These are phyloP conservation scores for Eueides isabella DNA, from an alignment of 1,140 invertebrate species.

Conservation along the genomic window DNA sequence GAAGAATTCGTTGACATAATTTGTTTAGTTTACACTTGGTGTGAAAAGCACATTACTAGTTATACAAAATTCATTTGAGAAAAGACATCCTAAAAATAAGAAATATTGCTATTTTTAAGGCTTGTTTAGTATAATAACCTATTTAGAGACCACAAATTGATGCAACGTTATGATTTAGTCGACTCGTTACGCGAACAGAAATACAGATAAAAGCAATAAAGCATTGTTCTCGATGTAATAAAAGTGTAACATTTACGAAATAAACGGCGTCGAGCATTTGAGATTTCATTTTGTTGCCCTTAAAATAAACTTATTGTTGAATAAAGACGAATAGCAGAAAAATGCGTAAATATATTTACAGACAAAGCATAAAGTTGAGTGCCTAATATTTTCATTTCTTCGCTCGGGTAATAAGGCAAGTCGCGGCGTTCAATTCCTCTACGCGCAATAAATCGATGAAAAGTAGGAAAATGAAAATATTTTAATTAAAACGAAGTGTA, in stretches of 20 bases:
- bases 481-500: background rate
- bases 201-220: constrained; percentile 39
- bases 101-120: background rate
- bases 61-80: too few relatives aligned
- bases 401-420: too few relatives aligned
- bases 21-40: too few relatives aligned
- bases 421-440: background rate
- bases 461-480: background rate
- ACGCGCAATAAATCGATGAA: background rate
- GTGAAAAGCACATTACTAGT: too few relatives aligned
- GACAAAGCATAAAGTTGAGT: too few relatives aligned
- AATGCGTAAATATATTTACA: too few relatives aligned
- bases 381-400: too few relatives aligned
- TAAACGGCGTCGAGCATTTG: constrained; percentile 35
- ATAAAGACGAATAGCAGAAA: background rate
- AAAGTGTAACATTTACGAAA: constrained; percentile 42
- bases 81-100: background rate
- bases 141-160: background rate
- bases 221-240: constrained; percentile 41
- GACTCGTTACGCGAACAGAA: constrained; percentile 12
- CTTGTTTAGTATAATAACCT: background rate
- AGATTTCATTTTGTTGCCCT: constrained; percentile 35
- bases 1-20: too few relatives aligned
- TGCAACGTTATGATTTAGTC: constrained; percentile 3
- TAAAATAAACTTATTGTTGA: background rate